phyloP scores from a whole-genome alignment of 2,888 invertebrate genomes.

The Idaea dimidiata region DNA sequence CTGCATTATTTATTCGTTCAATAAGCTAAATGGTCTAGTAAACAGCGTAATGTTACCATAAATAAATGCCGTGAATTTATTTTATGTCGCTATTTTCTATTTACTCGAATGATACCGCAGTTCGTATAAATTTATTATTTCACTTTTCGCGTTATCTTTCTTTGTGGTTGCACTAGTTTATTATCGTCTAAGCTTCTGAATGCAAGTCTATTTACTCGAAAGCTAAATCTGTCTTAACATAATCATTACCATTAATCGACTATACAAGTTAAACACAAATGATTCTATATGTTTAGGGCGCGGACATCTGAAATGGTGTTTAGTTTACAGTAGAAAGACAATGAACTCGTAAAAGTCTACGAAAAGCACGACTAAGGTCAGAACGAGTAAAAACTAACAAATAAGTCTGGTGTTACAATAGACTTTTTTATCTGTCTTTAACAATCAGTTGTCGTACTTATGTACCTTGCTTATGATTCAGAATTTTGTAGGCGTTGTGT shows the following conservation, averaged over 20 bases:
- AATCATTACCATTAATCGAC: constrained; percentile 45
- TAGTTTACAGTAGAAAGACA: constrained; percentile 72
- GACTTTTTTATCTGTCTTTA: constrained; percentile 16
- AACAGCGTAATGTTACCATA: constrained; percentile 45
- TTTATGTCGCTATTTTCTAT: constrained; percentile 28
- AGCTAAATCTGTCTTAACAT: constrained; percentile 26
- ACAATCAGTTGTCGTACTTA: constrained; percentile 12
- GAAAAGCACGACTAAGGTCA: constrained; percentile 49
- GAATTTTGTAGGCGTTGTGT: constrained; percentile 11
- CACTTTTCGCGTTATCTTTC: constrained; percentile 10
- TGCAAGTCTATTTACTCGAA: constrained; percentile 4
- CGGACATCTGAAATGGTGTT: constrained; percentile 60
- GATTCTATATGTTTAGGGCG: constrained; percentile 42
- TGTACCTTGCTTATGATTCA: not conserved
- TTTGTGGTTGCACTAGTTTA: constrained; percentile 7
- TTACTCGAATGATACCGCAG: constrained; percentile 8
- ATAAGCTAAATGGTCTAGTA: constrained; percentile 68
- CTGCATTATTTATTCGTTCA: constrained; percentile 74
- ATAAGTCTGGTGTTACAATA: constrained; percentile 18
- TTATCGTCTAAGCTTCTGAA: constrained; percentile 1
- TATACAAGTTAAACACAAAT: constrained; percentile 42
- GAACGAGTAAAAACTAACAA: constrained; percentile 25
- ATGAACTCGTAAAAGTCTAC: constrained; percentile 72
- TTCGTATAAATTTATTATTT: constrained; percentile 3
- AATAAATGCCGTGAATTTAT: constrained; percentile 43